A percentile compares a stretch with the other conserved stretches of the same genome.
Conservation (phyloP, 2,113 vertebrate species). For the Centropristis striata region DNA sequence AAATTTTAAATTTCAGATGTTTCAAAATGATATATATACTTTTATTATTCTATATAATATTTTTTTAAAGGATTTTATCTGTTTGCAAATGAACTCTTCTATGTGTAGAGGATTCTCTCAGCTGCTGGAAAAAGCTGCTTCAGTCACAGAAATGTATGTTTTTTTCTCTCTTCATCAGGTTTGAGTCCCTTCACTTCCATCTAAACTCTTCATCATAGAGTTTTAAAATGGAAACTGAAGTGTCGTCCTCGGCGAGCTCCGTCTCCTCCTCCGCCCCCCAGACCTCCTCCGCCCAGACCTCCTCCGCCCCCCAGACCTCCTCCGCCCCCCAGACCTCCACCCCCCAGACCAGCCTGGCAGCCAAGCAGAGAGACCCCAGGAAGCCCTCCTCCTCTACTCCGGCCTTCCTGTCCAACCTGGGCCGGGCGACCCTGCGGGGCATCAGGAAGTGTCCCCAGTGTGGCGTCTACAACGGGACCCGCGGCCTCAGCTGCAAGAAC, state of each 20-base stretch:
- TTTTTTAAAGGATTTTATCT: no score
- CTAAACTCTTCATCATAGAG: neutral
- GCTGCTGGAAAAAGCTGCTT: no score
- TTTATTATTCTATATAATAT: no score
- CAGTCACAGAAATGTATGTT: neutral
- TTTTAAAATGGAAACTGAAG: conserved; percentile 67
- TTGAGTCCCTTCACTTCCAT: neutral
- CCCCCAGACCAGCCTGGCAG: conserved; percentile 38
- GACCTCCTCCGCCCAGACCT: conserved; percentile 15
- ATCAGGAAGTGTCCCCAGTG: conserved; percentile 93
- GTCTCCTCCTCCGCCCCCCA: conserved; percentile 22
- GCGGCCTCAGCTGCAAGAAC: conserved; percentile 96
- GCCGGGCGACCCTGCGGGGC: conserved; percentile 92
- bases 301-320: neutral
- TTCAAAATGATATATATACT: no score
- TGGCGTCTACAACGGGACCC: conserved; percentile 94
- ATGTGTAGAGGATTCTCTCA: no score
- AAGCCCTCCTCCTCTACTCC: conserved; percentile 83
- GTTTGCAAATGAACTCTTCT: no score
- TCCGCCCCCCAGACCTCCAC: conserved; percentile 17
- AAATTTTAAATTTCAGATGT: no score
- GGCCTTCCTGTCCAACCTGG: conserved; percentile 91
- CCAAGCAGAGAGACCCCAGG: conserved; percentile 72
- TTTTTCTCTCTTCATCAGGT: neutral
- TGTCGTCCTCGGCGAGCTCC: conserved; percentile 39